phyloP scores from a whole-genome alignment of 2,113 vertebrate species.

The Tupaia tana region DNA sequence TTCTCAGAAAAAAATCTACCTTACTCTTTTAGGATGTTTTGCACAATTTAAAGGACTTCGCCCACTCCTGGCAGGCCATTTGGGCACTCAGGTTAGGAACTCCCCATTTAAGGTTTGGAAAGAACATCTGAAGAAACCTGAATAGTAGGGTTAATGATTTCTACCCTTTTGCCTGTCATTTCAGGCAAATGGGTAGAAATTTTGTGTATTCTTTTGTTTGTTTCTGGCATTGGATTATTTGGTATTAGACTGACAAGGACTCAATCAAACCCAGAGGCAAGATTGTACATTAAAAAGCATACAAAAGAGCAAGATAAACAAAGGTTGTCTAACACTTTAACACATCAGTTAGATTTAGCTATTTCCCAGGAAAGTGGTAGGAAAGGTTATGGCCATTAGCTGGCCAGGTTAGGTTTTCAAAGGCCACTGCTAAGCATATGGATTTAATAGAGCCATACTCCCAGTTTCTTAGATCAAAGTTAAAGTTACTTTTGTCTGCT shows the following conservation, averaged over 20 bases:
- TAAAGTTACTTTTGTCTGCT: slow-evolving; percentile 53
- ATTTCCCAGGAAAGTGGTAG: slow-evolving; percentile 12
- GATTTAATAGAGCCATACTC: slow-evolving; percentile 19
- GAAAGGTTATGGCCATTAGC: slow-evolving; percentile 26
- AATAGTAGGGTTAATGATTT: slow-evolving; percentile 44
- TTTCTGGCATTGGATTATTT: slow-evolving; percentile 28
- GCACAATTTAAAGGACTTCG: slow-evolving; percentile 31
- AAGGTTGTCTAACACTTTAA: not conserved
- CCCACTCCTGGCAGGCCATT: not conserved
- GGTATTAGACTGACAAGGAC: not conserved
- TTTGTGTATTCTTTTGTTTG: slow-evolving; percentile 6
- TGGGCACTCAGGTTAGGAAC: slow-evolving; percentile 31
- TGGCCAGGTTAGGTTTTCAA: slow-evolving; percentile 44
- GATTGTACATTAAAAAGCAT: not conserved
- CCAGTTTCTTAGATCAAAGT: slow-evolving; percentile 21
- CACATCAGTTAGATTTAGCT: slow-evolving; percentile 7
- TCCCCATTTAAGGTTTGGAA: slow-evolving; percentile 24
- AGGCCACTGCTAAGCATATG: not conserved
- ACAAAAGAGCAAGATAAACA: slow-evolving; percentile 26
- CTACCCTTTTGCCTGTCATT: not conserved
- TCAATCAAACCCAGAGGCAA: slow-evolving; percentile 7
- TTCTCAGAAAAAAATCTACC: not conserved
- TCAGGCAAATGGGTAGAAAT: not conserved
- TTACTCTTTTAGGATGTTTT: slow-evolving; percentile 8
- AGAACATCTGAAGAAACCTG: slow-evolving; percentile 13